Conservation (phyloP, 2,797 vertebrate species). For the Falco concolor region DNA sequence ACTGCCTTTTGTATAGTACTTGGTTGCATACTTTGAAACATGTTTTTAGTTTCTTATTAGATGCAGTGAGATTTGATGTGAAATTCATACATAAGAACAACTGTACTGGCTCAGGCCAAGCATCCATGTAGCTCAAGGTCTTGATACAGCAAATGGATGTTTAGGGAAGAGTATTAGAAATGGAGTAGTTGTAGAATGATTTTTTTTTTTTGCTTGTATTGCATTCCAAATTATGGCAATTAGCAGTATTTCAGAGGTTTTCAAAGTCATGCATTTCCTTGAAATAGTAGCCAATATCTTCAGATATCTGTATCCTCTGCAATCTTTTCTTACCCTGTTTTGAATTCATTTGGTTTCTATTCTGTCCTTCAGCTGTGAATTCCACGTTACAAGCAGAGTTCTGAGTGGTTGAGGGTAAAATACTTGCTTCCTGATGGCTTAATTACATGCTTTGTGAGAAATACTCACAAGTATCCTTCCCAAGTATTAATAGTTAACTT, state of each 20-base stretch:
- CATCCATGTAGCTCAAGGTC: not conserved
- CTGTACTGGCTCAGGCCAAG: not conserved
- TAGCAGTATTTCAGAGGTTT: not conserved
- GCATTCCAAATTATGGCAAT: not conserved
- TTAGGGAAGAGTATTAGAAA: not conserved
- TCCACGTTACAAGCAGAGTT: not conserved
- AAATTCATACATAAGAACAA: not conserved
- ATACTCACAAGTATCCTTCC: not conserved
- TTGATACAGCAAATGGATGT: not conserved
- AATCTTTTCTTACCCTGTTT: not conserved
- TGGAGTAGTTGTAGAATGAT: not conserved
- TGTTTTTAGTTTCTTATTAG: not conserved
- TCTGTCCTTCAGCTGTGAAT: not conserved
- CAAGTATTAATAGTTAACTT: not conserved
- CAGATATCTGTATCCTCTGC: not conserved
- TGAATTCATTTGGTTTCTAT: not conserved
- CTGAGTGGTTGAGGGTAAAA: not conserved
- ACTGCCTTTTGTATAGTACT: not conserved
- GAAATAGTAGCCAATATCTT: not conserved
- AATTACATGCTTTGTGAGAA: not conserved
- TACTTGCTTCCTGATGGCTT: not conserved
- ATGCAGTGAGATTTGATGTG: not conserved
- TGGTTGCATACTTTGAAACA: not conserved
- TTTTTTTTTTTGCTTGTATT: not conserved
- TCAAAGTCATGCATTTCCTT: not conserved